Conservation (phyloP, 2,797 vertebrate genomes). For the Galaxias olidus region DNA sequence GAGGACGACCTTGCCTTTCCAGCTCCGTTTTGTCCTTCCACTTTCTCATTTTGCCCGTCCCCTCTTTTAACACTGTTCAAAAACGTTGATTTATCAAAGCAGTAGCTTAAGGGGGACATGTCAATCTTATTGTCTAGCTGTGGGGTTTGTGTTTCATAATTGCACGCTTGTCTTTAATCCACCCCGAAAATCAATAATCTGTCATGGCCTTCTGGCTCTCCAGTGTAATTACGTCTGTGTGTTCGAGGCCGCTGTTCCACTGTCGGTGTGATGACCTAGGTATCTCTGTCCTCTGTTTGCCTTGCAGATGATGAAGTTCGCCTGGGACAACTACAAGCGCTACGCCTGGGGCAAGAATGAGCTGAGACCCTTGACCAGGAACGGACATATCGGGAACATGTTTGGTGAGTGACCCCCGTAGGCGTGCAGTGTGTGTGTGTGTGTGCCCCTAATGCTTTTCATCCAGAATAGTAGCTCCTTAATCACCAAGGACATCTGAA, state of each 20-base stretch:
- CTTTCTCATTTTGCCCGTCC: no score
- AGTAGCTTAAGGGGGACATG: slow-evolving; percentile 44
- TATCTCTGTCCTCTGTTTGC: slow-evolving; percentile 42
- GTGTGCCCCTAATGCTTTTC: no score
- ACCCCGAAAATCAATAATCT: slow-evolving; percentile 57
- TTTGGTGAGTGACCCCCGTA: slow-evolving; percentile 85
- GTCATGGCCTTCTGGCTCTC: slow-evolving; percentile 46
- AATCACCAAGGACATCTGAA: no score
- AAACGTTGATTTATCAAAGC: slow-evolving; percentile 44
- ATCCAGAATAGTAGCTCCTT: no score
- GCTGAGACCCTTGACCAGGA: slow-evolving; percentile 88
- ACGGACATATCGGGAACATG: slow-evolving; percentile 93
- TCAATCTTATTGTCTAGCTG: slow-evolving; percentile 45
- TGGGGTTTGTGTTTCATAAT: slow-evolving; percentile 53
- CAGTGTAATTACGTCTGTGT: slow-evolving; percentile 49
- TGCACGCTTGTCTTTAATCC: slow-evolving; percentile 53
- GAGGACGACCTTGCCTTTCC: neutral
- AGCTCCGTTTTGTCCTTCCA: neutral
- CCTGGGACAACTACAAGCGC: slow-evolving; percentile 93
- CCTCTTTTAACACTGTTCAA: slow-evolving; percentile 1
- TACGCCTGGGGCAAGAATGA: slow-evolving; percentile 95
- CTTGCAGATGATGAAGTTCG: slow-evolving; percentile 97
- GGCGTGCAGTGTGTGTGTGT: no score
- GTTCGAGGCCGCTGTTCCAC: slow-evolving; percentile 11
- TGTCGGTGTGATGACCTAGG: slow-evolving; percentile 33